phyloP scores from a whole-genome alignment of 2,797 vertebrate species.

The Schizothorax lantsangensis region DNA sequence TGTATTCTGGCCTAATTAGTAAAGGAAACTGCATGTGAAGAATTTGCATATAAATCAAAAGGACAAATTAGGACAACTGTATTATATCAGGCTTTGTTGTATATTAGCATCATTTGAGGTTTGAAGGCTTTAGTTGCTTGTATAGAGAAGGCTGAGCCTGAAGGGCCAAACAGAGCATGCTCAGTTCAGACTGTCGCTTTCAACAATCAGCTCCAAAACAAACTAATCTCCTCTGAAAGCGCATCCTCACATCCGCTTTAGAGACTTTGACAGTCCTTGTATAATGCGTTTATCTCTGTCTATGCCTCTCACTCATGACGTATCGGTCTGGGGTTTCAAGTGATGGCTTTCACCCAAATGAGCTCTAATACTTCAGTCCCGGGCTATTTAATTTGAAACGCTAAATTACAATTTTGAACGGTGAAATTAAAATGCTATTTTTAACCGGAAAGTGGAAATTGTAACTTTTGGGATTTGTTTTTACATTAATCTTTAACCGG shows the following conservation, averaged over 20 bases:
- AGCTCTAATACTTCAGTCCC: constrained; percentile 34
- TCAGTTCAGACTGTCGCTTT: constrained; percentile 25
- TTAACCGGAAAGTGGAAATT: neutral
- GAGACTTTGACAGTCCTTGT: constrained; percentile 71
- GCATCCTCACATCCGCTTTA: constrained; percentile 67
- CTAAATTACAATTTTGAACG: constrained; percentile 10
- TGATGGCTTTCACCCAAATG: constrained; percentile 40
- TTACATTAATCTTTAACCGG: neutral
- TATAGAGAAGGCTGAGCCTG: neutral
- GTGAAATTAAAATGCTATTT: constrained; percentile 27
- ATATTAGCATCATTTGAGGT: neutral
- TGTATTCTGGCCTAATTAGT: neutral
- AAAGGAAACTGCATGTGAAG: neutral
- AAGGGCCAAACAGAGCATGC: constrained; percentile 24
- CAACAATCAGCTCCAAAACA: constrained; percentile 57
- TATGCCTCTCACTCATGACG: constrained; percentile 61
- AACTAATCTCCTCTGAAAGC: constrained; percentile 72
- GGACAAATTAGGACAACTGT: constrained; percentile 20
- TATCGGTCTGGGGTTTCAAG: constrained; percentile 40
- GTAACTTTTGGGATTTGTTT: constrained; percentile 4
- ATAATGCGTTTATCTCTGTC: constrained; percentile 62
- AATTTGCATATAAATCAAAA: constrained; percentile 13
- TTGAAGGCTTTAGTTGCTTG: neutral
- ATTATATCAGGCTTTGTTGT: constrained; percentile 6
- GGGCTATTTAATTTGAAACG: constrained; percentile 30